Evolutionary conservation across 2,888 invertebrate genomes (phyloP), one percentile per base, ranked within the genome.

Genomic region (Netelia fuscicornis): DNA sequence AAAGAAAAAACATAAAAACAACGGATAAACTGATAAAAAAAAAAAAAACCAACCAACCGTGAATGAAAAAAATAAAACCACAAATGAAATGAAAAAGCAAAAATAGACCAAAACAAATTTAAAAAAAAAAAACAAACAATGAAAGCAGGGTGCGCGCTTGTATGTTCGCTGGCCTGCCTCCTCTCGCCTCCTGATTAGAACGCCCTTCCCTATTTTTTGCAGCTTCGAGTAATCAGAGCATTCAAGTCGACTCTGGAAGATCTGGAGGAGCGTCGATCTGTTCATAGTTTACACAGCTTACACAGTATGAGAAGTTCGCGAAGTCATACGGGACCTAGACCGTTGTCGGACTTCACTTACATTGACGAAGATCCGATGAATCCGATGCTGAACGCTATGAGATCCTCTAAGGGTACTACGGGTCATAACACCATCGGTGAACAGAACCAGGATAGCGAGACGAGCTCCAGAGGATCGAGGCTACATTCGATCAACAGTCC

Each of bases 181-280:
- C 80, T 74, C 92, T 93, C 92, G 91, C 90, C 90, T 90, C 93
- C 92, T 93, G 90, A 93, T 91, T 93, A 92, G 93, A 92, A 93
- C 92, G 92, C 94, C 94, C 93, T 94, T 94, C 95, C 95, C 95
- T 95, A 94, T 95, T 13, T 82, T 96, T 98, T 98, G 96, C 98
- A 99, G 99, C 97, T 99, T 96, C 98, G 99, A 95, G 99, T 99
- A 95, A 99, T 99, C 96, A 98, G 99, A 96, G 99, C 99, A 94
- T 99, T 99, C 98, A 98, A 98, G 96, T 98, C 98, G 94, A 99
- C 97, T 94, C 96, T 99, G 96, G 99, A 99, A 97, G 99, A 99
- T 96, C 96, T 99, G 96, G 99, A 98, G 96, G 99, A 99, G 95
- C 97, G 98, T 93, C 98, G 99, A 95, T 99, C 98, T 95, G 97